Conservation (phyloP, 2,113 vertebrate genomes). For the Lepus timidus region DNA sequence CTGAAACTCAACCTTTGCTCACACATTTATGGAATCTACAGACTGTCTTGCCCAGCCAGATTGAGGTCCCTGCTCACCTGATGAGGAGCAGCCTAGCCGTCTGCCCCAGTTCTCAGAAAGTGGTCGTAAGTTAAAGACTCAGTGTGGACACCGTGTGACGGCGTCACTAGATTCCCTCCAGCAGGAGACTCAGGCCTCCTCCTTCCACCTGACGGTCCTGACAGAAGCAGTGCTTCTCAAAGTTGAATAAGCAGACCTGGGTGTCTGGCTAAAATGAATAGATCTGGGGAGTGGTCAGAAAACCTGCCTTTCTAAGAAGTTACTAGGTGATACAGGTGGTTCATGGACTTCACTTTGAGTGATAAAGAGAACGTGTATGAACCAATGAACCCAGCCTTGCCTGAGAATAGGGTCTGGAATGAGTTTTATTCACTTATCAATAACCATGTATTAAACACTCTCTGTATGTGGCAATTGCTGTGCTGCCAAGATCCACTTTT, state of each 20-base stretch:
- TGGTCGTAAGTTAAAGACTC: background rate
- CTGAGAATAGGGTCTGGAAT: background rate
- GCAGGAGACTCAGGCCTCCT: background rate
- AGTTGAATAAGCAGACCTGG: background rate
- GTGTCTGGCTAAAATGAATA: background rate
- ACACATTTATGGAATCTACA: background rate
- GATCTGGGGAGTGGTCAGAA: background rate
- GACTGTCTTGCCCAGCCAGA: background rate
- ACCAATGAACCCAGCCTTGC: background rate
- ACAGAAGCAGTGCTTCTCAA: background rate
- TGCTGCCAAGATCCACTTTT: constrained; percentile 8
- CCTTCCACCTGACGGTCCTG: background rate
- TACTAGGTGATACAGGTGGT: background rate
- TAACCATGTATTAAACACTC: background rate
- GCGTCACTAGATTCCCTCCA: background rate
- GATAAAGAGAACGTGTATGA: background rate
- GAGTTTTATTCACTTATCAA: background rate
- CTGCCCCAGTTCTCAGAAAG: background rate
- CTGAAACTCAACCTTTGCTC: background rate
- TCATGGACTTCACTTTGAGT: background rate
- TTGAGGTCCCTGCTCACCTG: background rate
- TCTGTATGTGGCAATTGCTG: background rate
- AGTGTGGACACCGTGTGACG: background rate
- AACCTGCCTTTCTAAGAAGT: background rate
- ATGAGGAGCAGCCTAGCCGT: background rate